Conservation (phyloP, 2,113 vertebrate genomes). For the Anser cygnoides region DNA sequence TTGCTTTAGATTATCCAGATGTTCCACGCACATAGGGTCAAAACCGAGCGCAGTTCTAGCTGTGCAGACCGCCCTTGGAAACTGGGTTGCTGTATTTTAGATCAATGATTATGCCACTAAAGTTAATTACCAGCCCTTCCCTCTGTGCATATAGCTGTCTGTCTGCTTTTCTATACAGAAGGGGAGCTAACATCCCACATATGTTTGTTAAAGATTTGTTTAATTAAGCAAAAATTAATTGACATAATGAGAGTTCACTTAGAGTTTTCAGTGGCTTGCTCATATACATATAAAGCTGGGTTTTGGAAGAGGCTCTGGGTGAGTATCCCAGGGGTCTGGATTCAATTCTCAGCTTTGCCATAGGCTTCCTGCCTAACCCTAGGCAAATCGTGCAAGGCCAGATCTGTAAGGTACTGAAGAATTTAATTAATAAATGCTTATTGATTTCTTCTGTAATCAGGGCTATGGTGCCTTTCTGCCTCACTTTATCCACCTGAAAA, state of each 20-base stretch:
- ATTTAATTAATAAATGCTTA: background rate
- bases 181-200: background rate
- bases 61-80: background rate
- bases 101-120: background rate
- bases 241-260: constrained; percentile 51
- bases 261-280: constrained; percentile 40
- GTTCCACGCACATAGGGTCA: background rate
- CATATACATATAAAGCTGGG: background rate
- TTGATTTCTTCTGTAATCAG: background rate
- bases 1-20: background rate
- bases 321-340: constrained; percentile 6
- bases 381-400: background rate
- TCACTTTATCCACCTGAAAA: background rate
- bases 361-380: constrained; percentile 31
- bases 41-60: background rate
- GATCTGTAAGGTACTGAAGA: background rate
- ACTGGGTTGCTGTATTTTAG: background rate
- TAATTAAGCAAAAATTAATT: constrained; percentile 61
- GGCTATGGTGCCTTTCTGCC: background rate
- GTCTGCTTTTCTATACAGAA: background rate
- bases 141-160: background rate
- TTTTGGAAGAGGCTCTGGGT: constrained; percentile 18
- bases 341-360: constrained; percentile 11
- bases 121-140: background rate
- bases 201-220: constrained; percentile 4